phyloP scores from a whole-genome alignment of 2,113 vertebrate species.

The Rhadina sibilatrix region DNA sequence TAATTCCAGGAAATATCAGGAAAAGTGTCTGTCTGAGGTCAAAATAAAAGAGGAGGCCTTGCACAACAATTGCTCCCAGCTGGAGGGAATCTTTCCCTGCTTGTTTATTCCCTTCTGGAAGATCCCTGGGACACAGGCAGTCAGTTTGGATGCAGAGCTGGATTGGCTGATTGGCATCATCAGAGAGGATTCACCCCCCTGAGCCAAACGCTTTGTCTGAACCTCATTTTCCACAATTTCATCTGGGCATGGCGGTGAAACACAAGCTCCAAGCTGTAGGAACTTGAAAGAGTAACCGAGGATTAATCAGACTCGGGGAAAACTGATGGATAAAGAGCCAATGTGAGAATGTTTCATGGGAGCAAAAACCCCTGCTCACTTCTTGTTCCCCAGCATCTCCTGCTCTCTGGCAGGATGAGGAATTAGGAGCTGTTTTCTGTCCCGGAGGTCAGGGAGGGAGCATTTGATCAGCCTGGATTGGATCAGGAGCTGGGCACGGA shows the following conservation, averaged over 20 bases:
- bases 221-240: not conserved
- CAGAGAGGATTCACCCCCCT: not conserved
- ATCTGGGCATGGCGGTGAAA: not conserved
- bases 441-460: not conserved
- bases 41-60: not conserved
- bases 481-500: not conserved
- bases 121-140: not conserved
- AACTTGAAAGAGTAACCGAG: not conserved
- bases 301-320: not conserved
- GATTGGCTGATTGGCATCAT: not conserved
- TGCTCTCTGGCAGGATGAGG: not conserved
- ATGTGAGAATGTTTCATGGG: not conserved
- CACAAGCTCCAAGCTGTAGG: not conserved
- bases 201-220: not conserved
- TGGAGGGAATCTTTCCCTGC: not conserved
- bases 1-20: not conserved
- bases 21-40: not conserved
- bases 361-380: not conserved
- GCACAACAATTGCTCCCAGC: not conserved
- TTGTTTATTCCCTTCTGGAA: not conserved
- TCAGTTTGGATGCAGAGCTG: not conserved
- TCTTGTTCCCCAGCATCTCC: not conserved
- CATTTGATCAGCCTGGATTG: not conserved
- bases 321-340: not conserved
- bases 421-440: not conserved